Percentiles rank a stretch among this genome's conserved stretches.
Conservation (phyloP, 1,140 invertebrate species). For the Panulirus ornatus region DNA sequence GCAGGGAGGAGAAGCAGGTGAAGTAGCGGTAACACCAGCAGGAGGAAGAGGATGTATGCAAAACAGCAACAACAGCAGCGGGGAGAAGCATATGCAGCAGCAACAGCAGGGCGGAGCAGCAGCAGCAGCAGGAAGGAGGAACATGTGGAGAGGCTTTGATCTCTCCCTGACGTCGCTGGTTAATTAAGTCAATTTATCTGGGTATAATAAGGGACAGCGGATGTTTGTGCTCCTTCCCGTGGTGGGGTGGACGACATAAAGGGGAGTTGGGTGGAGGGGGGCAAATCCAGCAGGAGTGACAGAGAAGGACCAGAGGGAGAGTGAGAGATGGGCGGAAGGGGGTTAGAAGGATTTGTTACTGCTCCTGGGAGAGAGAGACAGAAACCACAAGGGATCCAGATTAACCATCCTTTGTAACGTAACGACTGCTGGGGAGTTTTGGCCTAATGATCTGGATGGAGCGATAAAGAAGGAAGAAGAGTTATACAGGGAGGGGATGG, state of each 20-base stretch:
- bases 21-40: not conserved
- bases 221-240: constrained; percentile 43
- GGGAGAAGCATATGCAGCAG: not conserved
- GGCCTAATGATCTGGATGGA: too few relatives aligned
- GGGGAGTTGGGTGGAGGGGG: not conserved
- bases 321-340: too few relatives aligned
- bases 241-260: not conserved
- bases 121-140: not conserved
- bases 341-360: not conserved
- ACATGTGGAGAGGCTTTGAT: constrained; percentile 43
- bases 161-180: constrained; percentile 44
- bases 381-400: not conserved
- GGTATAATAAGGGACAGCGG: constrained; percentile 57
- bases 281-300: not conserved
- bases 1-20: not conserved
- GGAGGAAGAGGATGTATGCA: not conserved
- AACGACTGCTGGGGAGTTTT: too few relatives aligned
- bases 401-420: too few relatives aligned
- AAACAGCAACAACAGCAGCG: not conserved
- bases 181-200: constrained; percentile 68
- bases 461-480: constrained; percentile 43
- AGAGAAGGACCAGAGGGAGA: too few relatives aligned
- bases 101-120: not conserved
- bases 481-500: constrained; percentile 44
- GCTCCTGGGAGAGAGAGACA: constrained; percentile 13